These are phyloP conservation scores for Chymomyza procnemis DNA, from an alignment of 2,888 invertebrate genomes.

Conservation along the genomic window DNA sequence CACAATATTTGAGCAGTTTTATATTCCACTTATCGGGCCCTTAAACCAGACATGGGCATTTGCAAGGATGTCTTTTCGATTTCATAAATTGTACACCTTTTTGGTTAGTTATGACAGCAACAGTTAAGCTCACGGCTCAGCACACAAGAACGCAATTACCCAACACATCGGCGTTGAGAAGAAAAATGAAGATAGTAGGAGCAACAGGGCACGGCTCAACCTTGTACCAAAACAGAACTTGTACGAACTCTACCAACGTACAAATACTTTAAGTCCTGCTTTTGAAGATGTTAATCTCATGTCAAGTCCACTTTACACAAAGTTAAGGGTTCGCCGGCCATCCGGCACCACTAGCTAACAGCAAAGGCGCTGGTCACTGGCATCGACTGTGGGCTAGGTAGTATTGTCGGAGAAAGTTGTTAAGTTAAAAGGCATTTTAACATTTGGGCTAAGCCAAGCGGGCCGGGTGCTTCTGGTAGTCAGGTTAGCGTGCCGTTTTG, in stretches of 20 bases:
- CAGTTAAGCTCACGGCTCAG: slow-evolving; percentile 73
- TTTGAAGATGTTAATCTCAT: slow-evolving; percentile 75
- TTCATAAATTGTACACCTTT: slow-evolving; percentile 73
- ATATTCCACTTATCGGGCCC: no score
- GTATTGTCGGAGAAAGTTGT: slow-evolving; percentile 74
- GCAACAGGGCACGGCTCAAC: slow-evolving; percentile 19
- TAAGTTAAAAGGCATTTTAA: slow-evolving; percentile 76
- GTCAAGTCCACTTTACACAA: slow-evolving; percentile 75
- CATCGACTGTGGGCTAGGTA: slow-evolving; percentile 35
- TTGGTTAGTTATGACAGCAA: slow-evolving; percentile 73
- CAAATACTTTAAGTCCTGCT: slow-evolving; percentile 74
- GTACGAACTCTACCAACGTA: slow-evolving; percentile 51
- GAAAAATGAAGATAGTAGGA: slow-evolving; percentile 25
- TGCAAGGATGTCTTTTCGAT: slow-evolving; percentile 31
- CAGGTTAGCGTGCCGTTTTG: slow-evolving; percentile 51
- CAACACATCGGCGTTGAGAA: slow-evolving; percentile 43
- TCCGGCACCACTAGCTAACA: slow-evolving; percentile 28
- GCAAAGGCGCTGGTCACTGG: slow-evolving; percentile 24
- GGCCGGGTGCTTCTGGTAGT: slow-evolving; percentile 44
- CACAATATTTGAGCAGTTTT: slow-evolving; percentile 11
- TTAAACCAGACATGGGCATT: not conserved
- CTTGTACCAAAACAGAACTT: slow-evolving; percentile 46
- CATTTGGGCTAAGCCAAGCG: slow-evolving; percentile 39
- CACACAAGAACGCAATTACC: slow-evolving; percentile 73
- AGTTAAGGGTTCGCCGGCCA: slow-evolving; percentile 60